These are phyloP conservation scores for Myzus persicae DNA, from an alignment of 1,140 invertebrate species.

Conservation along the genomic window DNA sequence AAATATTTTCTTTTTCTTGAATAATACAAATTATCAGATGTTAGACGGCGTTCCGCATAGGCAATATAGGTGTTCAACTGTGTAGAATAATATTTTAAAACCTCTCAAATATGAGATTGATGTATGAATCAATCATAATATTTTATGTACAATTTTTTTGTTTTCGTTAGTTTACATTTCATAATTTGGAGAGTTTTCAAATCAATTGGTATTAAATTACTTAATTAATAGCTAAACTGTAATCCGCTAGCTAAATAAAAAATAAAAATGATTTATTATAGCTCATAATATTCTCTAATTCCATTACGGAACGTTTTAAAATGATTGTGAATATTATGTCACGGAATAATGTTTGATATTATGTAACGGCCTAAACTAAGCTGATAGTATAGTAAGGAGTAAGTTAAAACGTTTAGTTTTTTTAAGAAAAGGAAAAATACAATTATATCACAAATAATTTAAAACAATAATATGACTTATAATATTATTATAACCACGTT, in stretches of 20 bases:
- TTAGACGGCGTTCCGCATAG: background rate
- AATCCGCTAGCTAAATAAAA: background rate
- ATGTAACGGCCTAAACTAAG: background rate
- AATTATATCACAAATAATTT: background rate
- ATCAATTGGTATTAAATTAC: background rate
- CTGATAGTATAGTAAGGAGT: background rate
- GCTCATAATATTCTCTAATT: background rate
- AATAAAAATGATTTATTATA: constrained; percentile 9
- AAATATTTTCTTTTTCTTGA: too few species aligned
- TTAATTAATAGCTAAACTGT: background rate
- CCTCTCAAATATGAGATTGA: background rate
- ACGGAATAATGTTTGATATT: background rate
- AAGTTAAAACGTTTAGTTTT: background rate
- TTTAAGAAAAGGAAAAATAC: background rate
- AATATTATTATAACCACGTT: background rate
- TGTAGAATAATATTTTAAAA: background rate
- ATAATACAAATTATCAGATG: too few species aligned
- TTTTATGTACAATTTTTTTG: too few species aligned
- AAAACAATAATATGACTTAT: background rate
- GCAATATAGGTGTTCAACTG: background rate
- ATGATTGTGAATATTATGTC: background rate
- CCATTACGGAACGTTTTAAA: background rate
- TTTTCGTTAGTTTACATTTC: too few species aligned
- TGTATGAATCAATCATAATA: too few species aligned
- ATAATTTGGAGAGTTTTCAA: background rate